These are phyloP conservation scores for Ceyx melanurus DNA, from an alignment of 2,113 vertebrate genomes.

Conservation along the genomic window DNA sequence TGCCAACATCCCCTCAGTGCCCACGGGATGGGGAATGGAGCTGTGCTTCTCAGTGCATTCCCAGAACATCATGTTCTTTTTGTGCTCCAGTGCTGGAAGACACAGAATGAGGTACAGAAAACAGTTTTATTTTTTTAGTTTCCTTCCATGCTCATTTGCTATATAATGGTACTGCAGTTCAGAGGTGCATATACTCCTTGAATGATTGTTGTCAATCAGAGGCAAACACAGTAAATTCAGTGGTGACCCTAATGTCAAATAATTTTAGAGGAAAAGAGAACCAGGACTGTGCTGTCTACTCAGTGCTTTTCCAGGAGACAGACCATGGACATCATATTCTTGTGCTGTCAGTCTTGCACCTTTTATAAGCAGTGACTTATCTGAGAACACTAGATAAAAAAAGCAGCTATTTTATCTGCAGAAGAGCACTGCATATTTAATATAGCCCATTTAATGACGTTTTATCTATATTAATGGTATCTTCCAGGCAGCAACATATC, in stretches of 20 bases:
- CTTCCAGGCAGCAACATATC: neutral
- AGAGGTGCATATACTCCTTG: neutral
- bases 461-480: conserved; percentile 29
- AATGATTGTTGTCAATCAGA: conserved; percentile 54
- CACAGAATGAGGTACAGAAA: neutral
- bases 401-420: conserved; percentile 41
- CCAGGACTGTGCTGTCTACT: conserved; percentile 23
- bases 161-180: neutral
- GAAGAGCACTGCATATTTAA: neutral
- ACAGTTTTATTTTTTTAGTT: neutral
- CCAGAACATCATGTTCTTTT: neutral
- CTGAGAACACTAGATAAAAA: conserved; percentile 43
- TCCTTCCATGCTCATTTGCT: neutral
- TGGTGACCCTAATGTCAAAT: conserved; percentile 36
- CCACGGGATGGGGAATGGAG: accelerated
- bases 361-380: neutral
- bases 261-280: conserved; percentile 42
- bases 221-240: conserved; percentile 15
- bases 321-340: conserved; percentile 34
- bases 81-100: neutral
- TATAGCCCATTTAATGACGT: neutral
- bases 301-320: conserved; percentile 50
- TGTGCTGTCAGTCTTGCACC: conserved; percentile 40
- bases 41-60: neutral
- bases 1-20: neutral